A percentile compares a stretch with the other conserved stretches of the same genome.
Evolutionary conservation across 2,113 vertebrate genomes (phyloP).

Genomic region (Artemisiospiza belli): DNA sequence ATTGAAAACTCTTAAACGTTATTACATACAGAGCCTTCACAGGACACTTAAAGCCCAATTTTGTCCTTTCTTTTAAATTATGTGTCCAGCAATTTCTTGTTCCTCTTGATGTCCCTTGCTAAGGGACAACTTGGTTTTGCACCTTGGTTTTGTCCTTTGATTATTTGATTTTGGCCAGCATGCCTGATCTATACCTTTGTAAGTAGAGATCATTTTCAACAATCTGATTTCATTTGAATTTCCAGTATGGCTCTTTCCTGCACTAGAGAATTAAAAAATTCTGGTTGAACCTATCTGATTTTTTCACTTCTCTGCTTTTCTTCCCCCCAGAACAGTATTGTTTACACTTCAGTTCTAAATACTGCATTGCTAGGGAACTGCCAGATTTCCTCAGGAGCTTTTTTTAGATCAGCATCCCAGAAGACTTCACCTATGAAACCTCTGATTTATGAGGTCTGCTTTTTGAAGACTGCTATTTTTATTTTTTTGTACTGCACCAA

Average conservation of each 20-base stretch:
- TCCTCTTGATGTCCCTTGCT: neutral
- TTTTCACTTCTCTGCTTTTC: neutral
- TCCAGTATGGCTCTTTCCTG: neutral
- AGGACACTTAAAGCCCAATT: neutral
- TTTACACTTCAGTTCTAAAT: conserved; percentile 25
- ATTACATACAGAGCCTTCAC: neutral
- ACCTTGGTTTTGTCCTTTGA: neutral
- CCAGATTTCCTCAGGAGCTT: neutral
- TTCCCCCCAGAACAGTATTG: neutral
- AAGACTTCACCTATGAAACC: neutral
- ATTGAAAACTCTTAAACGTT: neutral
- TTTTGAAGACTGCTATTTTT: conserved; percentile 11
- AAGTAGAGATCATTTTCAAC: neutral
- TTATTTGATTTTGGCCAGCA: neutral
- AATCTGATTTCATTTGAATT: neutral
- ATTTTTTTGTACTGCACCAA: neutral
- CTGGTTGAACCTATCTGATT: neutral
- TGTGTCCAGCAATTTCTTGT: neutral
- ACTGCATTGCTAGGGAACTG: neutral
- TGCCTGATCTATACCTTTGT: neutral
- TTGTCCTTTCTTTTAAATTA: neutral
- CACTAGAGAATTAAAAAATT: neutral
- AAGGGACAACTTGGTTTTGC: neutral
- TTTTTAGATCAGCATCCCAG: neutral
- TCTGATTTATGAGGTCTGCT: conserved; percentile 40